Evolutionary conservation across 2,113 vertebrate species (phyloP), one percentile per base, ranked within the genome.

Genomic region (Hoplias malabaricus): DNA sequence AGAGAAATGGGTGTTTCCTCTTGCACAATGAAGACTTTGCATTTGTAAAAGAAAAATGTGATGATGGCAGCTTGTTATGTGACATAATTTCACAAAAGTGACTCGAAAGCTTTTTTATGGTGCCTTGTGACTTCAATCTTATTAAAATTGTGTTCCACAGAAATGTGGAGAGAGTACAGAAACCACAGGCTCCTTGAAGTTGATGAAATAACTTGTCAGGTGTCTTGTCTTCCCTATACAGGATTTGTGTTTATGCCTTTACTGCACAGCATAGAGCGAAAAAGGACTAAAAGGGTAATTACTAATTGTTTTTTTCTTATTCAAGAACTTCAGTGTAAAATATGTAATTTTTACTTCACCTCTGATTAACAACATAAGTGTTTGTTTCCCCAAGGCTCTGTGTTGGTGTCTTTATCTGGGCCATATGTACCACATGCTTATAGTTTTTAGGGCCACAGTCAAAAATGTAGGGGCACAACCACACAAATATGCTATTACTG

Each of bases 1-100:
- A 33, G 33, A 46, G 43, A 53, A 46, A 70, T 53, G 27, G 68
- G 1, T 70, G 68, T 53, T 70, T 70, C 68, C n/a, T 71, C 21
- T 33, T 71, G 5, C 69, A 56, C 29, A 71, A 56, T 53, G 46
- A 71, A 34, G 69, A 56, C 43, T 71, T 71, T 56, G 69, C 46
- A 0, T 71, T 71, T 71, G 69, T 71, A 50, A 50, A 71, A 53
- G 69, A 54, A 21, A 71, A 53, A 71, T 9, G 48, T 19, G 29
- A 71, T 19, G 69, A 71, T 29, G 27, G 69, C 29, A 53, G 19
- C 43, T 53, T 71, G 69, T 56, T 71, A n/a, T n/a, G 69, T 33
- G 43, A 71, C 4, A 21, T 71, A 46, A 50, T 71, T 33, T 11
- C 42, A 25, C 48, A 71, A 56, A 23, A 34, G 1, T 16, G 48